Base-by-base conservation (phyloP, 2,797 vertebrate species). In the Morelia viridis region DNA sequence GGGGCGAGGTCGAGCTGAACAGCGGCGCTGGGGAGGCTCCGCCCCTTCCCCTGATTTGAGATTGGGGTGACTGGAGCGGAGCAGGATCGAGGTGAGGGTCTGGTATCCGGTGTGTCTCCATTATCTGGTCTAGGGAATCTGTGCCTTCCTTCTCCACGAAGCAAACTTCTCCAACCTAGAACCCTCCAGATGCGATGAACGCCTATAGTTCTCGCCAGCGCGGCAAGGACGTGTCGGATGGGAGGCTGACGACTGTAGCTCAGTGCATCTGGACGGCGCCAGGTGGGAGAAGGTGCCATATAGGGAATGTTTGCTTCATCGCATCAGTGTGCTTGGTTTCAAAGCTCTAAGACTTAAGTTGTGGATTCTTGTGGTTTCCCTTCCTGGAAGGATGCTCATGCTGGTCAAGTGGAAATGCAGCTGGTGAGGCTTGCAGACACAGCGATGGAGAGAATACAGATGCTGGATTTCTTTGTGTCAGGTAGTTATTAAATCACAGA, bases 21-120 rank as follows among this genome's bases (percentile, higher is more conserved):
- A 28, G 80, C 7, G 35, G 65, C 17, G 17, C 35, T 41, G 61
- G 35, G 56, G 12, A 80, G 64, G 88, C 91, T 61, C 91, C 88
- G 83, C 91, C 91, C 64, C 89, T 62, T 86, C 56, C n/a, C 84
- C 64, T 22, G 85, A 15, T 28, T 87, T 85, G 83, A 65, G 62
- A 24, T 46, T 6, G 71, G 12, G 58, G 91, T 3, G 8, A 35
- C 2, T 9, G 50, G 41, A 80, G 58, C 5, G 64, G 53, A 19
- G 35, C 19, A 35, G 22, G 26, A 19, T 35, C 35, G 61, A 35
- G 76, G 85, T 15, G 35, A 11, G 85, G 22, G n/a, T 60, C 5
- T 26, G 53, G 35, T 80, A 24, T 10, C 53, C 26, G 24, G 53
- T 1, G 56, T 13, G 41, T 19, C 24, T 53, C 31, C 31, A 2